Evolutionary conservation across 2,113 vertebrate species (phyloP).

Genomic region (Sprattus sprattus): DNA sequence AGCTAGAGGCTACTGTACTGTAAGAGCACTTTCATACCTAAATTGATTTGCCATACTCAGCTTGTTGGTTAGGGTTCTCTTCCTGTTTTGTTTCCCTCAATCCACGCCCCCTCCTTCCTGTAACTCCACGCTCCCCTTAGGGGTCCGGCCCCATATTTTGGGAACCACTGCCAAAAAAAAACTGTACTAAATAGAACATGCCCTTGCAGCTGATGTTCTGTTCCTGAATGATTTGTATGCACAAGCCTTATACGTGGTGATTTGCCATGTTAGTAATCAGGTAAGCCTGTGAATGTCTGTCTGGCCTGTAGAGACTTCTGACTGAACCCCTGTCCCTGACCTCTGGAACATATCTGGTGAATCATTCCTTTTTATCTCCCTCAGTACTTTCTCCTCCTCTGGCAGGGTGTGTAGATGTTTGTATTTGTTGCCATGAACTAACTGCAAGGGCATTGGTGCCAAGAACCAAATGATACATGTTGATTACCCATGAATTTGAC

Average conservation of each 20-base stretch:
- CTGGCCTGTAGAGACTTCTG: not conserved
- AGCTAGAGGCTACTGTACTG: too few relatives aligned
- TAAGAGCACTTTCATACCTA: too few relatives aligned
- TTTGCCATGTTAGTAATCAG: not conserved
- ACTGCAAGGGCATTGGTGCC: not conserved
- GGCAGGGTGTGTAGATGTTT: not conserved
- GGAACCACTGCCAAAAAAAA: not conserved
- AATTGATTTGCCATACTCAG: too few relatives aligned
- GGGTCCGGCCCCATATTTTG: too few relatives aligned
- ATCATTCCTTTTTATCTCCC: not conserved
- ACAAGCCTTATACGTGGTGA: not conserved
- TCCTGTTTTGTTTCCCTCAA: too few relatives aligned
- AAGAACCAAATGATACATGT: not conserved
- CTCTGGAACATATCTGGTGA: not conserved
- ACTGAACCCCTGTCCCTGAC: not conserved
- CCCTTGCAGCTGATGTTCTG: not conserved
- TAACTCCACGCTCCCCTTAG: too few relatives aligned
- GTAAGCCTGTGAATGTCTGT: not conserved
- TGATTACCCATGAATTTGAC: not conserved
- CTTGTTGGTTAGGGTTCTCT: too few relatives aligned
- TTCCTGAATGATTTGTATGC: not conserved
- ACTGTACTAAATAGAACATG: not conserved
- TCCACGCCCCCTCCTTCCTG: too few relatives aligned
- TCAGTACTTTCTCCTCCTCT: not conserved
- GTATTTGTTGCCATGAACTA: not conserved